Percentiles rank a stretch among this genome's conserved stretches.
Conservation (phyloP, 2,797 vertebrate species). For the Paguma larvata region DNA sequence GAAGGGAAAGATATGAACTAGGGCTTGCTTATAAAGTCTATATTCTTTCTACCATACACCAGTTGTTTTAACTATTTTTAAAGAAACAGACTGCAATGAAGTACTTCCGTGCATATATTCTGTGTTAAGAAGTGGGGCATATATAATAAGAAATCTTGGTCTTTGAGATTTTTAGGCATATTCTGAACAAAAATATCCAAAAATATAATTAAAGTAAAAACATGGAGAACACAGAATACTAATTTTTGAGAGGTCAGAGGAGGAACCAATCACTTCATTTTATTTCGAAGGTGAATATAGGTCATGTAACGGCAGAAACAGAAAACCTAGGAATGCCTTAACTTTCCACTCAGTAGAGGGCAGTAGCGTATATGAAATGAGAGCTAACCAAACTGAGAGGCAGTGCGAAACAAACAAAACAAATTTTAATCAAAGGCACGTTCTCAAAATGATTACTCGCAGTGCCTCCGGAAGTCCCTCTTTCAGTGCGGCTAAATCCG, state of each 20-base stretch:
- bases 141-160: background rate
- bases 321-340: background rate
- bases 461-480: background rate
- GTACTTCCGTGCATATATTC: background rate
- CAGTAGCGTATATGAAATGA: conserved; percentile 56
- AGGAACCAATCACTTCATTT: background rate
- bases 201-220: background rate
- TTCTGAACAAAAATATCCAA: background rate
- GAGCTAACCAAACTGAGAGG: background rate
- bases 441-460: background rate
- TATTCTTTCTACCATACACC: background rate
- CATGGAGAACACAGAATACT: background rate
- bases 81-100: conserved; percentile 3
- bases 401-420: background rate
- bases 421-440: background rate
- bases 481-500: background rate
- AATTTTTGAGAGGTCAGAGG: background rate
- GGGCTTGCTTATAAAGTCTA: background rate
- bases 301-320: background rate
- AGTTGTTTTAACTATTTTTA: conserved; percentile 6
- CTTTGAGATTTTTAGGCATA: conserved; percentile 21
- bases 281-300: background rate
- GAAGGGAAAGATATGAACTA: background rate
- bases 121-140: conserved; percentile 11
- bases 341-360: conserved; percentile 81